Evolutionary conservation across 2,888 invertebrate species (phyloP), one percentile per base, ranked within the genome.

Genomic region (Amorpha juglandis): DNA sequence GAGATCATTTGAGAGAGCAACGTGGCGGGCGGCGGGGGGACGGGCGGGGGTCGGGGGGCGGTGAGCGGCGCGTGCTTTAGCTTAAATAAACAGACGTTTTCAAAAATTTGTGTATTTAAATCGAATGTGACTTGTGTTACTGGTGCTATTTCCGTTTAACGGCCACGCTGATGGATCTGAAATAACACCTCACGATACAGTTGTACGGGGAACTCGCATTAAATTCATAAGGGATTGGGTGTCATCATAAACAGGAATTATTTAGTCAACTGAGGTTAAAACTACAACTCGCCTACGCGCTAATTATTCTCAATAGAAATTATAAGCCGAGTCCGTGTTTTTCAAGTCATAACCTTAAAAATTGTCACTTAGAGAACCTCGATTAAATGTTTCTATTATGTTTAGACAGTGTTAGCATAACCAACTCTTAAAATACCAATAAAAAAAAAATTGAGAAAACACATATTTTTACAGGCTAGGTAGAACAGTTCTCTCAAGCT

Each of bases 221-320:
- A 78, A 91, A 91, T 91, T 91, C 89, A 91, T 92, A 91, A 83
- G 90, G 91, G 92, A 92, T 93, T 91, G 89, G 89, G 87, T 92
- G 92, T 92, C 92, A 91, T 92, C 92, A 91, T 93, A 93, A 93
- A 93, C 91, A 91, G 89, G 92, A 91, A 87, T 91, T 92, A 92
- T 92, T 92, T 91, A 88, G 88, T 88, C 91, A 85, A 84, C 83
- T 90, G 91, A 91, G 91, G 91, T 91, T 92, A 90, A 89, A 91
- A 87, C 90, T 91, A 91, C 88, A 89, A 80, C 84, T 80, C 78
- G 74, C 78, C 77, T 71, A 69, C 74, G 74, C 76, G 74, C 78
- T 84, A 83, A 84, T 87, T 84, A 84, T 83, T 82, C 79, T 74
- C 82, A 81, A 84, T 82, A 74, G 78, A 81, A 79, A 79, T 82